A percentile compares a stretch with the other conserved stretches of the same genome.
phyloP scores from a whole-genome alignment of 2,888 invertebrate genomes.

The Neuroscelio doddi region DNA sequence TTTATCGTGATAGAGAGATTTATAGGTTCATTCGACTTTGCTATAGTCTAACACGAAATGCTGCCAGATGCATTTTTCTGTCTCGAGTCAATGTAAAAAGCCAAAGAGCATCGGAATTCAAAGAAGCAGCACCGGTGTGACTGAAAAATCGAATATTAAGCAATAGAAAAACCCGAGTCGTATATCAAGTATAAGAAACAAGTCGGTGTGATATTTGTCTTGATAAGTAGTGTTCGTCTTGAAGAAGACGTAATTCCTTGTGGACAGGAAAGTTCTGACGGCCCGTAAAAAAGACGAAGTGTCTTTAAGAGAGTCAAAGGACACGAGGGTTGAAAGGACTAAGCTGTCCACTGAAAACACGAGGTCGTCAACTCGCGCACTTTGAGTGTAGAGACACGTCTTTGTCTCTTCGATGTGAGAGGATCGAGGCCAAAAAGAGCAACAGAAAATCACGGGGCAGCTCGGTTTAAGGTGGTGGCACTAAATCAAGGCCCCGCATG shows the following conservation, averaged over 20 bases:
- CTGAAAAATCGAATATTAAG: slow-evolving; percentile 23
- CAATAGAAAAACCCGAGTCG: slow-evolving; percentile 30
- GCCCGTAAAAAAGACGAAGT: slow-evolving; percentile 32
- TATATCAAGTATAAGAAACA: slow-evolving; percentile 41
- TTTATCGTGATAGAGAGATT: background rate
- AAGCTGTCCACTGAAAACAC: slow-evolving; percentile 17
- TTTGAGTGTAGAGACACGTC: slow-evolving; percentile 57
- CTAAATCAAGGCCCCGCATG: slow-evolving; percentile 72
- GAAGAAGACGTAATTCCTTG: slow-evolving; percentile 39
- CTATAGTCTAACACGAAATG: too few species aligned
- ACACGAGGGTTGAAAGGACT: slow-evolving; percentile 46
- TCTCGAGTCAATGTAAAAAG: too few species aligned
- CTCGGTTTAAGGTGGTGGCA: slow-evolving; percentile 66
- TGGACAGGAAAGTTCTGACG: slow-evolving; percentile 28
- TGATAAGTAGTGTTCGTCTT: background rate
- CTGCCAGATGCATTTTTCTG: too few species aligned
- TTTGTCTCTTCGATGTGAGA: slow-evolving; percentile 65
- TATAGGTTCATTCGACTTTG: background rate
- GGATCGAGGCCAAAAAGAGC: slow-evolving; percentile 46
- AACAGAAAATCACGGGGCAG: slow-evolving; percentile 49
- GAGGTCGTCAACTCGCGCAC: slow-evolving; percentile 61
- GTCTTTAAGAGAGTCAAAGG: slow-evolving; percentile 41
- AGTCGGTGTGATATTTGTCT: slow-evolving; percentile 28
- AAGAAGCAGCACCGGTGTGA: slow-evolving; percentile 1
- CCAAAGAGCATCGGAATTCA: slow-evolving; percentile 6